A percentile compares a stretch with the other conserved stretches of the same genome.
phyloP scores from a whole-genome alignment of 2,888 invertebrate species.

The Charanyca ferruginea region DNA sequence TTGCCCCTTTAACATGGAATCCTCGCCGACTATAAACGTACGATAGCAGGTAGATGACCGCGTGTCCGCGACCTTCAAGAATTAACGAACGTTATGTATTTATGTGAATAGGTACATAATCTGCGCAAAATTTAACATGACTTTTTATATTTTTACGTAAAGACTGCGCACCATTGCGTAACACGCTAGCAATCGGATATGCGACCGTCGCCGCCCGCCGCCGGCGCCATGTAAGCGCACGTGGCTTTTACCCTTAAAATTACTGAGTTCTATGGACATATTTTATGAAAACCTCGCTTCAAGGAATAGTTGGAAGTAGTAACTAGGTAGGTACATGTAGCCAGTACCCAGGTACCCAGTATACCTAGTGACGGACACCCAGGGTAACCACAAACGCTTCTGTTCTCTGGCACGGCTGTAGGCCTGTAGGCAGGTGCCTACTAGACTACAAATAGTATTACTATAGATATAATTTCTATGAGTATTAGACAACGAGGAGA shows the following conservation, averaged over 20 bases:
- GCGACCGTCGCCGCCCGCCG: no score
- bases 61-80: constrained; percentile 44
- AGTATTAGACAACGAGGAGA: constrained; percentile 14
- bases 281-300: not conserved
- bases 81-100: constrained; percentile 10
- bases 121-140: constrained; percentile 11
- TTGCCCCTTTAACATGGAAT: constrained; percentile 23
- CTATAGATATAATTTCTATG: no score
- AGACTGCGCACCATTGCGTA: constrained; percentile 13
- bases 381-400: not conserved
- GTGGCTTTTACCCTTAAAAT: not conserved
- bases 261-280: no score
- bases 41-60: constrained; percentile 44
- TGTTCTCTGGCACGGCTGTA: not conserved
- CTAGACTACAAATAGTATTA: no score
- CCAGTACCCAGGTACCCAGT: no score
- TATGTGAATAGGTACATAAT: constrained; percentile 26
- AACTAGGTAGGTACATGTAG: no score
- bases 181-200: not conserved
- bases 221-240: not conserved
- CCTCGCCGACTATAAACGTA: constrained; percentile 18
- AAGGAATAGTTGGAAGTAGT: no score
- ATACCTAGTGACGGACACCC: not conserved
- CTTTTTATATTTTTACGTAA: constrained; percentile 9
- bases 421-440: not conserved